Conservation (phyloP, 2,113 vertebrate genomes). For the Trichechus manatus region DNA sequence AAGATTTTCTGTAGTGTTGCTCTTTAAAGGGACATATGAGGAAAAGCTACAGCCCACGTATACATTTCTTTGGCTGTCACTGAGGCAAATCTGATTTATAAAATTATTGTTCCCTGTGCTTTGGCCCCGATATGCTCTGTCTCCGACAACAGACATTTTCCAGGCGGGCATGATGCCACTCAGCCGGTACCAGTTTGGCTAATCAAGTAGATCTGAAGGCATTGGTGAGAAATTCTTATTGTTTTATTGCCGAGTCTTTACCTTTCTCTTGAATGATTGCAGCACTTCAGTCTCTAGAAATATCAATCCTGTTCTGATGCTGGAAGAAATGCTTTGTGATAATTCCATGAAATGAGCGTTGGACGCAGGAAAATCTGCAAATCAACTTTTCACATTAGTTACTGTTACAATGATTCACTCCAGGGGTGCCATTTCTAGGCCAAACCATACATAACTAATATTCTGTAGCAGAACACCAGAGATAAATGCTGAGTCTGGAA, state of each 20-base stretch:
- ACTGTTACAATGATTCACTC: constrained; percentile 57
- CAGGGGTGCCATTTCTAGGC: constrained; percentile 64
- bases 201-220: background rate
- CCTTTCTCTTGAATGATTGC: background rate
- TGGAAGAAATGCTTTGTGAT: constrained; percentile 43
- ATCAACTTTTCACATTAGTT: constrained; percentile 67
- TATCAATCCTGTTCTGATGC: background rate
- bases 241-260: background rate
- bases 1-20: background rate
- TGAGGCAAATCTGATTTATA: background rate
- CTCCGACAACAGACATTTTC: background rate
- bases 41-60: background rate
- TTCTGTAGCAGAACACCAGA: background rate
- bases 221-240: background rate
- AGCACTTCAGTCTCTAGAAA: background rate
- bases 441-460: constrained; percentile 58
- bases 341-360: constrained; percentile 53
- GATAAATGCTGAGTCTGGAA: constrained; percentile 35
- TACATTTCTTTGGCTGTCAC: background rate
- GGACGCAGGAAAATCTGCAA: constrained; percentile 63
- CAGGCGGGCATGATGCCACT: background rate
- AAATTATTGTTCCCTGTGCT: background rate
- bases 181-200: background rate
- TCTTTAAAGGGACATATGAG: background rate
- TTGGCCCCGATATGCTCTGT: background rate